Evolutionary conservation across 2,797 vertebrate genomes (phyloP), one percentile per base, ranked within the genome.

Genomic region (Melanotaenia pygmaea): DNA sequence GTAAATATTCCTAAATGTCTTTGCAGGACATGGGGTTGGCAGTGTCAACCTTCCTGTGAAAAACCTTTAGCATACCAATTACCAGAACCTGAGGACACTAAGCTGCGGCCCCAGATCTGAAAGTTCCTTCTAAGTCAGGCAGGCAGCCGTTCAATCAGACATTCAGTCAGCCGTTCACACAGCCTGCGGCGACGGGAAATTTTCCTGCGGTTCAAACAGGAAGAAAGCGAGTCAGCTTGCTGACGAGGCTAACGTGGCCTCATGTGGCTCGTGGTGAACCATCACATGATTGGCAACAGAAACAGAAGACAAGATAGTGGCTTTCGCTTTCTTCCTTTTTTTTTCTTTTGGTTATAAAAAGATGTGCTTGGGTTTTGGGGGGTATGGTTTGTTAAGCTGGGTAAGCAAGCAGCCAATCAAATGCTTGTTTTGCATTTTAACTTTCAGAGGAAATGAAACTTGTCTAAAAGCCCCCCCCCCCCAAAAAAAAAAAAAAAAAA

Each of bases 201-300:
- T 83, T 86, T 83, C 86, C 81, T 76, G 90, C 18, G 84, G 86
- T 89, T 80, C 54, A 76, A 81, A 87, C 88, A 87, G 87, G 85
- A 92, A 90, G 79, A 74, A 56, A 72, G 77, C 60, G 64, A 81
- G 77, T 62, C 67, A 65, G 69, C 64, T 45, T 43, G 68, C 72
- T 40, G 81, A 77, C 76, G 67, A 75, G 72, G 80, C 51, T 60
- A 75, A 76, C 65, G n/a, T 56, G 76, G 82, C 74, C 80, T 82
- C 63, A 32, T 82, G 82, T 74, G 82, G 81, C 60, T 80, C 54
- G 56, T 32, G 67, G 76, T 18, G 45, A 75, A 71, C 22, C 71
- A 60, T 79, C 74, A 75, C 68, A 85, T 64, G 70, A 76, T 77
- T 80, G 59, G 65, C 66, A 66, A 54, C 35, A 65, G 60, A 73